Base-by-base conservation (phyloP, 2,113 vertebrate species). In the Sylvietta virens region DNA sequence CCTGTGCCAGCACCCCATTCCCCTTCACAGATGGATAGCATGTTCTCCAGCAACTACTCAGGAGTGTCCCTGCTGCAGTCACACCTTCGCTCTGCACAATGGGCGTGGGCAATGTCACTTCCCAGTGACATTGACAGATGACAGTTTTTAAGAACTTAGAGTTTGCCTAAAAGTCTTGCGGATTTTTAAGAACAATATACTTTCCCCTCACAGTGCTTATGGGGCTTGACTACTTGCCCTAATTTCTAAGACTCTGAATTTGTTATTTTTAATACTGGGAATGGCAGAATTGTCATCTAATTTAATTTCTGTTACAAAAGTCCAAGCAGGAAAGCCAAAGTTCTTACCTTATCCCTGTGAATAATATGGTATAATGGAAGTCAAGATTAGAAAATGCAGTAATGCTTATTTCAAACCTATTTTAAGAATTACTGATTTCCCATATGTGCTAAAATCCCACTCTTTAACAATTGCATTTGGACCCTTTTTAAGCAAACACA, bases 71-170 rank as follows among this genome's bases (percentile, higher is more conserved):
- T 60, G 58, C 54, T 69, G 50, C 54, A 77, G 30, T 28, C 26
- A 48, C 39, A 48, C 7, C 35, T 80, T 76, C 5, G 10, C 9
- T 67, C 24, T 77, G 48, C 27, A 37, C 21, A 42, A 13, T 0
- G 1, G 21, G 12, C 0, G 0, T 33, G 17, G 18, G 26, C 45
- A 70, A 12, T 23, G 31, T 26, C 27, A 65, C 13, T 79, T 65
- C 21, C 33, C 42, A 44, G 23, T 21, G 22, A 73, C 20, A 57
- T 2, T 15, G 37, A 30, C 27, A 78, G 31, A 40, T 54, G 22
- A 13, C 11, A 16, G 15, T 45, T 88, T 84, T 58, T 37, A 51
- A 90, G 26, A 85, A 56, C 5, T 37, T 15, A 18, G 0, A 2
- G 9, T 0, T 26, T 42, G 23, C 31, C 20, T 31, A 2, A 13